Evolutionary conservation across 1,140 invertebrate genomes (phyloP).

Genomic region (Lerema accius): DNA sequence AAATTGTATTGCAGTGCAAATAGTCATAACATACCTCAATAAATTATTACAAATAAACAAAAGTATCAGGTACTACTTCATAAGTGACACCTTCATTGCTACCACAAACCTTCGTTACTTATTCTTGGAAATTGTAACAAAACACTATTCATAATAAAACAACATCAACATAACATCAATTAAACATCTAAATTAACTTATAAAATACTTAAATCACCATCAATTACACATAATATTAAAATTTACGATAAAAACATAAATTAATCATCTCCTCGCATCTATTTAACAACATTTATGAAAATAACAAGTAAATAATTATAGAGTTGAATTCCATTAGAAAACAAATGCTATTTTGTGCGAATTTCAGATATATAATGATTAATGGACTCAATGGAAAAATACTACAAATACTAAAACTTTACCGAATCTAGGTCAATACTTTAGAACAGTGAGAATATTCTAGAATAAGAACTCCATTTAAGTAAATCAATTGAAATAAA

Average conservation of each 20-base stretch:
- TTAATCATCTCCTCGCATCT: background rate
- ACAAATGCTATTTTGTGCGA: no score
- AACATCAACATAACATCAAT: slow-evolving; percentile 44
- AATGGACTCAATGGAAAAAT: no score
- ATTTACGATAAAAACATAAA: no score
- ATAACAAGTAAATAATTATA: no score
- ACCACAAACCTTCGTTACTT: background rate
- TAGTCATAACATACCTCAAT: slow-evolving; percentile 6
- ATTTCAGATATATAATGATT: no score
- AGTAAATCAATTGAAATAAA: no score
- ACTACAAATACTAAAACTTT: no score
- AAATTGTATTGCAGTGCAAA: background rate
- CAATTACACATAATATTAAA: slow-evolving; percentile 25
- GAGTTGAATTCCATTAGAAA: no score
- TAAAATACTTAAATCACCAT: slow-evolving; percentile 39
- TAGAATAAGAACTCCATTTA: no score
- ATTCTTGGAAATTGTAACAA: slow-evolving; percentile 33
- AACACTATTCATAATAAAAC: slow-evolving; percentile 41
- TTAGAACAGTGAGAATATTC: no score
- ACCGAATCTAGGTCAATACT: no score
- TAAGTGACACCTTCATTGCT: slow-evolving; percentile 43
- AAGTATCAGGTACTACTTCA: slow-evolving; percentile 50
- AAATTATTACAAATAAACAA: slow-evolving; percentile 41
- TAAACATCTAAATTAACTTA: slow-evolving; percentile 36
- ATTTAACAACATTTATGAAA: background rate